A percentile compares a stretch with the other conserved stretches of the same genome.
Conservation (phyloP, 2,888 invertebrate species). For the Eudasyphora cyanicolor region DNA sequence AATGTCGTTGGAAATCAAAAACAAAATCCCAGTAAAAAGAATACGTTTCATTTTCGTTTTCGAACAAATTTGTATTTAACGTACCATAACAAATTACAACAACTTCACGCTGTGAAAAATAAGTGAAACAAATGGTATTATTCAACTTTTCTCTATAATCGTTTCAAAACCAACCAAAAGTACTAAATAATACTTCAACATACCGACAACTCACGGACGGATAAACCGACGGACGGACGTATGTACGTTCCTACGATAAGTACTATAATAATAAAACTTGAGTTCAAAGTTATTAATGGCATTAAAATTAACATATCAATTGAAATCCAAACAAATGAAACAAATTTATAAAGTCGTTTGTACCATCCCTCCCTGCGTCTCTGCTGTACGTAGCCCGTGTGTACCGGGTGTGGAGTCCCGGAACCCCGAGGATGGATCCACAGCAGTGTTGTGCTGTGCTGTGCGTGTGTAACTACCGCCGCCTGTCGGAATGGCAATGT, state of each 20-base stretch:
- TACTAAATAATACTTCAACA: too few relatives aligned
- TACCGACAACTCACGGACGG: too few relatives aligned
- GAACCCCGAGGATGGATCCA: not conserved
- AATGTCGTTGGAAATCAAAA: conserved; percentile 46
- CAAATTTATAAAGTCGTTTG: conserved; percentile 24
- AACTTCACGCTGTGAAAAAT: conserved; percentile 32
- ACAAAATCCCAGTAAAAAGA: not conserved
- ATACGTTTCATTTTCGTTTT: not conserved
- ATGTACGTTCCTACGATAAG: not conserved
- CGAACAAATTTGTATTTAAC: conserved; percentile 41
- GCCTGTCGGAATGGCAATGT: conserved; percentile 18
- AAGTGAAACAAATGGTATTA: conserved; percentile 5
- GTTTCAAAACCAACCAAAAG: too few relatives aligned
- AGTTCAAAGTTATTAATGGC: conserved; percentile 52
- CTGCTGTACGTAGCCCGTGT: not conserved
- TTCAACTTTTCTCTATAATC: too few relatives aligned
- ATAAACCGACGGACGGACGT: not conserved
- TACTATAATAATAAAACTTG: not conserved
- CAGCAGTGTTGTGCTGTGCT: not conserved
- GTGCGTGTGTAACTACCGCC: conserved; percentile 9
- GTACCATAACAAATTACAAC: conserved; percentile 57
- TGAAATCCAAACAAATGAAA: conserved; percentile 47
- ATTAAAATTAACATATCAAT: conserved; percentile 65
- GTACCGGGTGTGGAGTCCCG: too few relatives aligned
- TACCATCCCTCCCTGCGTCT: not conserved